Evolutionary conservation across 2,888 invertebrate species (phyloP), one percentile per base, ranked within the genome.

Genomic region (Athrips mouffetella): DNA sequence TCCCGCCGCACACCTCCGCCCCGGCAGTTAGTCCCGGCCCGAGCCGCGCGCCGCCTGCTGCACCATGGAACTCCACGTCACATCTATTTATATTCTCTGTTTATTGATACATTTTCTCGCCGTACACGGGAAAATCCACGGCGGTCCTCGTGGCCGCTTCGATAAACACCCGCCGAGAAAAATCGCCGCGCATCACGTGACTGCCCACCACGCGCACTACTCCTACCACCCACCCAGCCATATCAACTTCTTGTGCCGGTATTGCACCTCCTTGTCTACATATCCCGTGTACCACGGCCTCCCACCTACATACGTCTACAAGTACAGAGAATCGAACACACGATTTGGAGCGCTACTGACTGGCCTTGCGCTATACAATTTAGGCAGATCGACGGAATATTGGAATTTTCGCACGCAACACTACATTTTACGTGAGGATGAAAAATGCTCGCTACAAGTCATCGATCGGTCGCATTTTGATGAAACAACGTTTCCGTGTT

Each of bases 221-320:
- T 73, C 80, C 11, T 87, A 88, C 54, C 80, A 85, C 52, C 87
- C 87, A 8, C 86, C 87, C 0, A 70, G 59, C 30, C 70, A 76
- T 42, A 74, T 88, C 45, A 61, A 67, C 39, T 87, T 67, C 58
- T 70, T 76, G 55, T 86, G 86, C 50, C 74, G 79, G 2, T 67
- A 65, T 45, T 86, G 87, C 56, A 60, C 74, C 1, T 59, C 69
- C 23, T 65, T 78, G 13, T 56, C 58, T 6, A 54, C 70, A n/a
- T 84, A 84, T 49, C 87, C 87, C 1, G 86, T 86, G n/a, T 87
- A 73, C 62, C 78, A 80, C 50, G 73, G 78, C 25, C 55, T 70
- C 15, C 80, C 78, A 2, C 87, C 87, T 1, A 68, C 78, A 0
- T 87, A 87, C 62, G 79, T 87, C 16, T 85, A 82, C 60, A 73